Percentiles rank a stretch among this genome's conserved stretches.
These are phyloP conservation scores for Melieria picta DNA, from an alignment of 2,888 invertebrate genomes.

Conservation along the genomic window DNA sequence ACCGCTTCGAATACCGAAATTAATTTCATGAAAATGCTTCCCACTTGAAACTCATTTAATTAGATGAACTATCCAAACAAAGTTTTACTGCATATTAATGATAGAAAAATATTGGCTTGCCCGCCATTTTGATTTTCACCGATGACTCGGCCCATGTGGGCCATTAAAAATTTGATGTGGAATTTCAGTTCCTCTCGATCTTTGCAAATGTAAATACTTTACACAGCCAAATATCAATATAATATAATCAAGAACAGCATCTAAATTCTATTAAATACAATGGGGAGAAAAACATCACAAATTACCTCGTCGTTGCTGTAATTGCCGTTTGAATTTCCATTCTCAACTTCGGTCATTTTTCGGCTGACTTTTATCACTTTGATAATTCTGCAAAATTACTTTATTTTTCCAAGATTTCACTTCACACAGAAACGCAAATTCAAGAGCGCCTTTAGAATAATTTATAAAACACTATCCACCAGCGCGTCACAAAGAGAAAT, in stretches of 20 bases:
- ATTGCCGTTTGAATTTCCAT: conserved; percentile 55
- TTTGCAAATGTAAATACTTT: too few relatives aligned
- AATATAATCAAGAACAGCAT: conserved; percentile 6
- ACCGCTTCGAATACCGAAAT: too few relatives aligned
- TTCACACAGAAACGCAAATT: background rate
- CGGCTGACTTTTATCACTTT: background rate
- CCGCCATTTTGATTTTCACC: conserved; percentile 42
- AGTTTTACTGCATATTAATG: too few relatives aligned
- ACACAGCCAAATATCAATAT: background rate
- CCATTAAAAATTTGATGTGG: background rate
- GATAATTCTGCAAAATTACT: background rate
- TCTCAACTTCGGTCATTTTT: conserved; percentile 51
- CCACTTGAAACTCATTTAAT: too few relatives aligned
- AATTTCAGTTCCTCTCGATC: too few relatives aligned
- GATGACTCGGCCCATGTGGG: background rate
- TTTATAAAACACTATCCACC: too few relatives aligned
- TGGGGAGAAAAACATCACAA: background rate
- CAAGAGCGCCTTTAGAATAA: too few relatives aligned
- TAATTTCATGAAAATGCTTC: too few relatives aligned
- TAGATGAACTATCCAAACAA: too few relatives aligned
- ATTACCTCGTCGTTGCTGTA: conserved; percentile 58
- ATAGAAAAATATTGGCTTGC: background rate
- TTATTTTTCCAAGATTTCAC: background rate
- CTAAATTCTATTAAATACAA: background rate
- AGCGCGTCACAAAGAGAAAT: background rate